These are phyloP conservation scores for Patiria miniata DNA, from an alignment of 35 echinoderm and acorn worm species.

Conservation along the genomic window DNA sequence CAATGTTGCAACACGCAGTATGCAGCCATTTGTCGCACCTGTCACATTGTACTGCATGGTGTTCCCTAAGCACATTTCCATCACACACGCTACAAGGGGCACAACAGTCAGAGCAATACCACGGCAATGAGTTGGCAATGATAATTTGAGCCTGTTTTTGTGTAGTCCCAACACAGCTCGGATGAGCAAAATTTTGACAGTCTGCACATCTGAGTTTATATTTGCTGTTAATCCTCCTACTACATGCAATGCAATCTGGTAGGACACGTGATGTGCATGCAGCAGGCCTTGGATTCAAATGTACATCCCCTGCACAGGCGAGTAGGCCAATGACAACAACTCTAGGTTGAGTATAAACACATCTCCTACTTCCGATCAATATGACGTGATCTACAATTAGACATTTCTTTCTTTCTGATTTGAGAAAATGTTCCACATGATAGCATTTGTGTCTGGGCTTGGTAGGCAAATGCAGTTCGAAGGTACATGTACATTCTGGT, in stretches of 20 bases:
- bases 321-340: conserved; percentile 37
- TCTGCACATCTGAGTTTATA: conserved; percentile 44
- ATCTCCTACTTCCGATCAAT: neutral
- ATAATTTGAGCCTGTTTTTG: neutral
- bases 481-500: no score
- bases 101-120: conserved; percentile 45
- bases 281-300: conserved; percentile 44
- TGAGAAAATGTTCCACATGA: conserved; percentile 15
- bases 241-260: conserved; percentile 10
- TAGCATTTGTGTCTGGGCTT: neutral
- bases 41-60: conserved; percentile 41
- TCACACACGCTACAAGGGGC: conserved; percentile 50
- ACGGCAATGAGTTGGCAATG: conserved; percentile 31
- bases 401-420: conserved; percentile 1
- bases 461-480: neutral
- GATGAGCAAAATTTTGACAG: conserved; percentile 29
- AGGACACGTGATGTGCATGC: neutral
- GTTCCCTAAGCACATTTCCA: conserved; percentile 16
- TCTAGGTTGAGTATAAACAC: neutral
- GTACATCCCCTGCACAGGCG: conserved; percentile 41
- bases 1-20: conserved; percentile 21
- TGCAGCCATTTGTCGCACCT: conserved; percentile 40
- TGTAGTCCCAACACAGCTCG: conserved; percentile 29
- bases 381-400: neutral
- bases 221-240: conserved; percentile 30